These are phyloP conservation scores for Drosophila kepulauana DNA, from an alignment of 1,140 invertebrate species.

Conservation along the genomic window DNA sequence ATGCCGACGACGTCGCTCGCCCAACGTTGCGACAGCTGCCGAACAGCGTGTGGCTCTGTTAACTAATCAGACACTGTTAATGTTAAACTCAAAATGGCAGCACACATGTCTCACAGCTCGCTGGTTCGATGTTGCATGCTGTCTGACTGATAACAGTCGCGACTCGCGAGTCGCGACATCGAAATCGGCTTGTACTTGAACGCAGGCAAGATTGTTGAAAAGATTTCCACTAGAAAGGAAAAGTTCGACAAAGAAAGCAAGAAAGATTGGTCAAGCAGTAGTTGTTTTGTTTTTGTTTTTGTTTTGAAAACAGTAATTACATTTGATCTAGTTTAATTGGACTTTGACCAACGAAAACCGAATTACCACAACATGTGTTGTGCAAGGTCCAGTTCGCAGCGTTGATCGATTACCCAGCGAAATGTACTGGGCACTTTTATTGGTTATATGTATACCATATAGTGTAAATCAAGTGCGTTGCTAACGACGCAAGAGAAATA, in stretches of 20 bases:
- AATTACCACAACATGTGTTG: constrained; percentile 63
- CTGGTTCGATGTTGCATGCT: constrained; percentile 27
- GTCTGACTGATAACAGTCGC: constrained; percentile 23
- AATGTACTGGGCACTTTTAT: constrained; percentile 59
- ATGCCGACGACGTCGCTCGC: constrained; percentile 1
- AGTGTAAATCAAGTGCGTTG: constrained; percentile 66
- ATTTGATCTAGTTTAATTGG: constrained; percentile 9
- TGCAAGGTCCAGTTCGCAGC: constrained; percentile 72
- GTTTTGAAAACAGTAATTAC: neutral
- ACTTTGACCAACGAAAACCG: constrained; percentile 15
- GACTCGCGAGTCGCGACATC: neutral
- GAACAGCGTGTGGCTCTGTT: constrained; percentile 8
- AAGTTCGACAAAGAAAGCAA: neutral
- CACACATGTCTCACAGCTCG: constrained; percentile 32
- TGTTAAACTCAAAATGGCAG: constrained; percentile 49
- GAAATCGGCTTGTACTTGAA: neutral
- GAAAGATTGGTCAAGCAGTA: neutral
- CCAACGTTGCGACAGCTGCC: neutral
- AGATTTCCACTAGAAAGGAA: neutral
- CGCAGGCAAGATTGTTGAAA: neutral
- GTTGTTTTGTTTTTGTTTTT: neutral
- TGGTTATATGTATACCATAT: constrained; percentile 40
- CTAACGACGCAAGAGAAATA: constrained; percentile 44
- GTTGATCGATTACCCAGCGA: constrained; percentile 63
- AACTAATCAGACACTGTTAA: constrained; percentile 26